Conservation (phyloP, 2,113 vertebrate genomes). For the Rostratula benghalensis region DNA sequence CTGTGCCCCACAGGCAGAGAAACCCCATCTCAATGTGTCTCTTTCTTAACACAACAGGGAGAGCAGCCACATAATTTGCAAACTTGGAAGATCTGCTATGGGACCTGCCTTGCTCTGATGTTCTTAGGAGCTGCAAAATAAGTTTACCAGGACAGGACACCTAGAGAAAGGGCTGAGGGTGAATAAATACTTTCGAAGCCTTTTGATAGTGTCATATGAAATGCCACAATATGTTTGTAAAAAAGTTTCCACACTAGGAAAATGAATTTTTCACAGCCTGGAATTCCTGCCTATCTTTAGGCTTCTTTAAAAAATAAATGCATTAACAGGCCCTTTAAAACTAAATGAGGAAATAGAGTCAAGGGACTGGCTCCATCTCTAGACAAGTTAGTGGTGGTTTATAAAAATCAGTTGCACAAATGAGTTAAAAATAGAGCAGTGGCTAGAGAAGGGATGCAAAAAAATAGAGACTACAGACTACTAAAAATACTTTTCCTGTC, state of each 20-base stretch:
- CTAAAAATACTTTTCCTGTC: slow-evolving; percentile 5
- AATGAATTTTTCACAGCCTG: neutral
- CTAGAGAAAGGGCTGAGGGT: neutral
- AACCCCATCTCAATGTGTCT: neutral
- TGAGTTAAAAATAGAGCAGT: slow-evolving; percentile 4
- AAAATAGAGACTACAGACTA: neutral
- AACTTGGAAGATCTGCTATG: neutral
- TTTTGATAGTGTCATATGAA: neutral
- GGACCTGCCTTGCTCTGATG: neutral
- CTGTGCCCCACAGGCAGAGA: neutral
- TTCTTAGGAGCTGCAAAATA: neutral
- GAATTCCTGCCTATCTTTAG: neutral
- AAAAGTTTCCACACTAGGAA: neutral
- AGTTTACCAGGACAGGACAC: neutral
- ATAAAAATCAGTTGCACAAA: neutral
- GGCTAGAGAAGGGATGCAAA: neutral
- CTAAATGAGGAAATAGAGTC: neutral
- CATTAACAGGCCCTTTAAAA: neutral
- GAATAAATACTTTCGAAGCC: neutral
- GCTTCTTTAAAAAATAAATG: neutral
- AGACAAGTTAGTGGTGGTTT: neutral
- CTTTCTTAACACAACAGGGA: neutral
- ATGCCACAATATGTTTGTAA: neutral
- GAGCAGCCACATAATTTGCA: neutral
- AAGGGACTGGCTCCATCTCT: neutral